Evolutionary conservation across 1,140 invertebrate genomes (phyloP), one percentile per base, ranked within the genome.

Genomic region (Melipona quadrifasciata): DNA sequence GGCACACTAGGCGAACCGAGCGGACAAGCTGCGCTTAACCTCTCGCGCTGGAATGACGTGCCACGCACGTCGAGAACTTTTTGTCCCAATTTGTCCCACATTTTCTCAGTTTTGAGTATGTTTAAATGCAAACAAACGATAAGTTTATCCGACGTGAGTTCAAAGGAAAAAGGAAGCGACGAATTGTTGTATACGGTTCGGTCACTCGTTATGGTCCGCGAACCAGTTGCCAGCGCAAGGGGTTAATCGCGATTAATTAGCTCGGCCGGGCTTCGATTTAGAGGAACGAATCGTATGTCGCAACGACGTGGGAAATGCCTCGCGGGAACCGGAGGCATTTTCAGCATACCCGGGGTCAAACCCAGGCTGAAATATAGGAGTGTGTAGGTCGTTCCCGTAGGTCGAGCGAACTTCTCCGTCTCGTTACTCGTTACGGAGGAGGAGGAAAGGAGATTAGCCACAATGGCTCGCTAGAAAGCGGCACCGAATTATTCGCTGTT

Each of bases 191-290:
- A 11, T 11, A 31, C 31, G 31, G 31, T 31, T 31, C 31, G 31
- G 31, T 31, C 31, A 31, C 31, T 31, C 31, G 31, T 31, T 31
- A 31, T 31, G 31, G 31, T 31, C 31, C 31, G 31, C 31, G 31
- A 31, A 31, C 31, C 31, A 31, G 31, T 31, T 2, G 31, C 31
- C 31, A 31, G 31, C 31, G 31, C 53, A 55, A 17, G 14, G 14
- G 51, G 70, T 47, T 84, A 86, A 70, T 78, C 80, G 51, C 81
- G 64, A 84, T 89, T 89, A 89, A 88, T 89, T 89, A 87, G 51
- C 82, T 27, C 39, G 17, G 19, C 47, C 1, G 11, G 71, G 65
- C 65, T 39, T 77, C 64, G 53, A 67, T 84, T 80, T 72, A 47
- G 75, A 70, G 75, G 53, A 73, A 73, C 61, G 55, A 61, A 70